These are phyloP conservation scores for Zonitis immaculata DNA, from an alignment of 2,888 invertebrate species.

Conservation along the genomic window DNA sequence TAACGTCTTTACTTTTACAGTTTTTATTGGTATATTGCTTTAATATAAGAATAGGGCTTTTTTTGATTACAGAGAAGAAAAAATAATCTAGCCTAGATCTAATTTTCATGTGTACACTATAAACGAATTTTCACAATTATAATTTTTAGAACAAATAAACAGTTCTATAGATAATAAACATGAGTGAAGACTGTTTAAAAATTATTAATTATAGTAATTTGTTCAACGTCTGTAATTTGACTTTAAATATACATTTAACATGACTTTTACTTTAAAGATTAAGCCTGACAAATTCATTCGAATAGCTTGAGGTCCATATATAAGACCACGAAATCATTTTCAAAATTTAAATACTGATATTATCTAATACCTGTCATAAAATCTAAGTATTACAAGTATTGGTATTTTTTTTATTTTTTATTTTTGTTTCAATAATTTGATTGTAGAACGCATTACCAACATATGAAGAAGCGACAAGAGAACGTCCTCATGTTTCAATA, in stretches of 20 bases:
- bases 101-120: no score
- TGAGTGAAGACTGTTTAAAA: conserved; percentile 4
- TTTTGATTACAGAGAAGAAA: no score
- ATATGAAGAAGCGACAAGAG: conserved; percentile 52
- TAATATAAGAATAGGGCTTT: conserved; percentile 4
- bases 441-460: conserved; percentile 48
- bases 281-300: conserved; percentile 18
- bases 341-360: conserved; percentile 9
- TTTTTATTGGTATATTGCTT: neutral
- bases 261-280: conserved; percentile 12
- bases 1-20: conserved; percentile 13
- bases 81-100: conserved; percentile 19
- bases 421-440: neutral
- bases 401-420: conserved; percentile 1
- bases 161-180: no score
- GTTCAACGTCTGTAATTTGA: conserved; percentile 15
- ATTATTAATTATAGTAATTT: conserved; percentile 17
- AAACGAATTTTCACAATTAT: no score
- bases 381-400: conserved; percentile 6
- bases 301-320: conserved; percentile 9
- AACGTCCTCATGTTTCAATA: conserved; percentile 31
- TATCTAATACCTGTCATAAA: conserved; percentile 13
- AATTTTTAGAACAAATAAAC: no score
- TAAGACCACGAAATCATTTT: conserved; percentile 11
- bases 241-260: conserved; percentile 15